Percentiles rank a stretch among this genome's conserved stretches.
Evolutionary conservation across 1,140 invertebrate genomes (phyloP).

Genomic region (Pseudachorutes palmiensis): DNA sequence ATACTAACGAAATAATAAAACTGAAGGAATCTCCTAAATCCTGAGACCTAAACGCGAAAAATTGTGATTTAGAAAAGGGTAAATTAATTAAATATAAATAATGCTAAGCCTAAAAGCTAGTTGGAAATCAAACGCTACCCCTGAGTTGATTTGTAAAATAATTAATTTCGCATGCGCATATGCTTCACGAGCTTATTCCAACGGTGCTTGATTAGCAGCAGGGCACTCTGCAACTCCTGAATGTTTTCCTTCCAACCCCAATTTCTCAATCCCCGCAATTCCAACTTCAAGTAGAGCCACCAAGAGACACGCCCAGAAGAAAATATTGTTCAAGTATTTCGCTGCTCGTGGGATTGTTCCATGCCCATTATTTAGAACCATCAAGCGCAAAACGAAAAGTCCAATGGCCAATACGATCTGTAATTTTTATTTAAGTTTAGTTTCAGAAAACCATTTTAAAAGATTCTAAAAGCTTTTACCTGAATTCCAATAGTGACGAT

Average conservation of each 20-base stretch:
- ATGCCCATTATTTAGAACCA: neutral
- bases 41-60: too few species aligned
- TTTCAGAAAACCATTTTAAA: neutral
- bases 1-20: too few species aligned
- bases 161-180: too few species aligned
- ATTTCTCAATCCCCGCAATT: constrained; percentile 14
- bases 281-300: constrained; percentile 12
- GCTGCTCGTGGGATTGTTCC: neutral
- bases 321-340: constrained; percentile 6
- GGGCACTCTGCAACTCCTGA: neutral
- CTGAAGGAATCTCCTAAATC: too few species aligned
- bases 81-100: too few species aligned
- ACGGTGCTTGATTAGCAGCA: too few species aligned
- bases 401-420: constrained; percentile 6
- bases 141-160: too few species aligned
- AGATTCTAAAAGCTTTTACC: neutral
- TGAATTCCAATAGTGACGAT: constrained; percentile 12
- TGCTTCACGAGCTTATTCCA: too few species aligned
- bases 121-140: too few species aligned
- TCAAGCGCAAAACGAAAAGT: constrained; percentile 2
- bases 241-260: constrained; percentile 2
- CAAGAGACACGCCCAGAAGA: constrained; percentile 13
- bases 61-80: too few species aligned
- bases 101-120: too few species aligned
- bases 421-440: neutral